A percentile compares a stretch with the other conserved stretches of the same genome.
Conservation (phyloP, 1,140 invertebrate genomes). For the Aphaenogaster floridana region DNA sequence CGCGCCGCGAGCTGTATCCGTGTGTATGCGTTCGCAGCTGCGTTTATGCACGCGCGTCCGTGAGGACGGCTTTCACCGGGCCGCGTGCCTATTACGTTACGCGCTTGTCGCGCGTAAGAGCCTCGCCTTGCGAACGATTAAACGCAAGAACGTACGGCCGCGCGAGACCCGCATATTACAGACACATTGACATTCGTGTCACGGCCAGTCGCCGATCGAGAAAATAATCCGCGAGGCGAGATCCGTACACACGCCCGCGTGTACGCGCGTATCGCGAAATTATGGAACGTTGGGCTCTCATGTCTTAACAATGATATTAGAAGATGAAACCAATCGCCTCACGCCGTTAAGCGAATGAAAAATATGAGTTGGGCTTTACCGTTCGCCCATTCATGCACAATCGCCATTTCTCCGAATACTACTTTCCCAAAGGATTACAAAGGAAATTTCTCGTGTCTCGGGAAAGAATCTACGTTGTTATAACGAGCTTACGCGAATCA, state of each 20-base stretch:
- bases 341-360: conserved; percentile 1
- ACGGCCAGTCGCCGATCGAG: conserved; percentile 82
- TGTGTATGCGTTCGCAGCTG: neutral
- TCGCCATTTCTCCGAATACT: neutral
- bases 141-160: conserved; percentile 68
- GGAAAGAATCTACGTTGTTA: neutral
- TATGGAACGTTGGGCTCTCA: neutral
- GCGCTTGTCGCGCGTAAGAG: conserved; percentile 62
- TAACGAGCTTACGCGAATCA: conserved; percentile 21
- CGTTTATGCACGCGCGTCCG: conserved; percentile 55
- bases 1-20: conserved; percentile 56
- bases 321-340: neutral
- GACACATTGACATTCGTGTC: conserved; percentile 84
- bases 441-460: neutral
- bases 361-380: neutral
- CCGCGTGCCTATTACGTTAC: conserved; percentile 81
- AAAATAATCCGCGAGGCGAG: conserved; percentile 67
- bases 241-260: conserved; percentile 13
- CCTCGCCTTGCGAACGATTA: conserved; percentile 79
- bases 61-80: conserved; percentile 80
- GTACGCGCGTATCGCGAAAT: neutral
- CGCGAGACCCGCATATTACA: conserved; percentile 72
- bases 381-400: neutral
- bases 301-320: neutral
- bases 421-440: conserved; percentile 31